Base-by-base conservation (phyloP, 2,888 invertebrate genomes). In the Unio delphinus region DNA sequence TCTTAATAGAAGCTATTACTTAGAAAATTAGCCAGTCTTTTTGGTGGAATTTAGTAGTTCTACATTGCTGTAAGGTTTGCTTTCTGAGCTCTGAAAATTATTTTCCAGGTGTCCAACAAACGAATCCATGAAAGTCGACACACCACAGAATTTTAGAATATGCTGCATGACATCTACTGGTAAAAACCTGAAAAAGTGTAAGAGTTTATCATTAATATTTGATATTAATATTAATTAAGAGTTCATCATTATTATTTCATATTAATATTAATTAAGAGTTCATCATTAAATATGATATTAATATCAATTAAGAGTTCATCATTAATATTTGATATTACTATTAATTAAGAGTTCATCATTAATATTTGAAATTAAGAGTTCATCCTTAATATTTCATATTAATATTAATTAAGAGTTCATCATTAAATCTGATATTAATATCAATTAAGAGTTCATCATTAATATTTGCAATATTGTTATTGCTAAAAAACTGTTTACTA, bases 151-250 rank as follows among this genome's bases (percentile, higher is more conserved):
- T 55, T 77, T 80, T 18, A 81, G 74, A 0, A 86, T 65, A 34
- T 82, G 81, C 28, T 80, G 67, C 76, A 82, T 81, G 15, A 81
- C 85, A 63, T 79, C 79, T 0, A 83, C 83, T 5, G 87, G 87
- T 5, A 87, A 65, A 55, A 85, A 72, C 20, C 86, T 86, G 72
- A n/a, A 79, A 77, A 61, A 61, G 11, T 62, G 58, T 18, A 56
- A n/a, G 15, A 20, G 3, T 20, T 17, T 8, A 28, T 61, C 8
- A 61, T 61, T 18, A 30, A 26, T 20, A 28, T 61, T 30, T 4
- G 11, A 23, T 23, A 23, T 23, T 23, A 23, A 23, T 23, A 23
- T 23, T 23, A 23, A 23, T 23, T 23, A 23, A 23, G 23, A 23
- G 23, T 23, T 17, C 20, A 28, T 61, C 8, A 61, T 61, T 18